Percentiles rank a stretch among this genome's conserved stretches.
Conservation (phyloP, 2,113 vertebrate species). For the Ramphastos sulfuratus region DNA sequence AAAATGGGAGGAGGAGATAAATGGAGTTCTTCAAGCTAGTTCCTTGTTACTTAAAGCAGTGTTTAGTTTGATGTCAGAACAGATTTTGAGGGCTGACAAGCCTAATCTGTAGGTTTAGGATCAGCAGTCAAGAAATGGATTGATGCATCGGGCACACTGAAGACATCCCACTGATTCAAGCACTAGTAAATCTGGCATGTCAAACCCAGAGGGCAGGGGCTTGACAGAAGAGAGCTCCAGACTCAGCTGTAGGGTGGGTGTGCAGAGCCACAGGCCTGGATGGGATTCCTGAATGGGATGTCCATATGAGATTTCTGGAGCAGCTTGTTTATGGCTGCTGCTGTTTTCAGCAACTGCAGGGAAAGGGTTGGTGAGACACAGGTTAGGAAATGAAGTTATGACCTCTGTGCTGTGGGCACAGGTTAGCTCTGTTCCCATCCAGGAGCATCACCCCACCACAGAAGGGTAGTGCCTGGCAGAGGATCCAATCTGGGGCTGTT, state of each 20-base stretch:
- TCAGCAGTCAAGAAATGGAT: neutral
- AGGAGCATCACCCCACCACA: neutral
- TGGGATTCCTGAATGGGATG: neutral
- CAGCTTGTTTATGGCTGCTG: rapidly evolving
- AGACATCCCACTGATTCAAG: neutral
- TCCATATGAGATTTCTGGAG: neutral
- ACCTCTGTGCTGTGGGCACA: neutral
- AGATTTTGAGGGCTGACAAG: neutral
- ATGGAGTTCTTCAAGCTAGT: neutral
- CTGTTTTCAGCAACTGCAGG: neutral
- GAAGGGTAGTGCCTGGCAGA: rapidly evolving
- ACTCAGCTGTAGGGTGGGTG: rapidly evolving
- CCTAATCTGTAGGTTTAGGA: neutral
- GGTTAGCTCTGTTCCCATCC: neutral
- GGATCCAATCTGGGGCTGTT: rapidly evolving
- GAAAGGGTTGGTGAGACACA: neutral
- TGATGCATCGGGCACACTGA: neutral
- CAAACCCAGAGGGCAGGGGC: neutral
- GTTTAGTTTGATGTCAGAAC: neutral
- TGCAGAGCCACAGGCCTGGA: neutral
- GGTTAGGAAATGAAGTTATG: neutral
- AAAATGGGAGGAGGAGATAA: neutral
- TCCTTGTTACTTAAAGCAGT: neutral
- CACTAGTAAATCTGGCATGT: neutral
- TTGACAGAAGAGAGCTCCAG: neutral